Conservation (phyloP, 2,888 invertebrate genomes). For the Nomada goodeniana region DNA sequence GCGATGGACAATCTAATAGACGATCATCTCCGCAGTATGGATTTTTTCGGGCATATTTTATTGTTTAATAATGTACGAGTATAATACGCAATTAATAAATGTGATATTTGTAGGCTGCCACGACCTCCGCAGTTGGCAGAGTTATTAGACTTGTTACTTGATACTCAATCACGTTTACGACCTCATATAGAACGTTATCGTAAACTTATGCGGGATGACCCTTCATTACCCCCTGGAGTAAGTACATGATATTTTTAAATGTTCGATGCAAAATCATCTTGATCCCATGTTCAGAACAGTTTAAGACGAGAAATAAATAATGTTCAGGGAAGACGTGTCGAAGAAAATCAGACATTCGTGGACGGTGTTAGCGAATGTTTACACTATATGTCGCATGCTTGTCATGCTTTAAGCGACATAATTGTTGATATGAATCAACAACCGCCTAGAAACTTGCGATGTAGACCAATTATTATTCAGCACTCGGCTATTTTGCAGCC, state of each 20-base stretch:
- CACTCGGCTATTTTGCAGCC: slow-evolving; percentile 89
- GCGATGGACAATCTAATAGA: slow-evolving; percentile 49
- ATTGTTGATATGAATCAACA: slow-evolving; percentile 89
- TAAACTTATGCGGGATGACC: slow-evolving; percentile 87
- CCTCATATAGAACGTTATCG: slow-evolving; percentile 89
- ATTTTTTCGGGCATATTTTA: slow-evolving; percentile 6
- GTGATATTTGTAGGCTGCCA: slow-evolving; percentile 73
- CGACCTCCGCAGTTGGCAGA: slow-evolving; percentile 86
- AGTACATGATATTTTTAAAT: slow-evolving; percentile 47
- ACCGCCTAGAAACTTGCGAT: slow-evolving; percentile 89
- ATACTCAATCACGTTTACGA: slow-evolving; percentile 87
- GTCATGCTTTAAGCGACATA: slow-evolving; percentile 95
- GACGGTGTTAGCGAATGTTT: slow-evolving; percentile 92
- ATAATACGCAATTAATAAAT: slow-evolving; percentile 11
- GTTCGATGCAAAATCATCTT: not conserved
- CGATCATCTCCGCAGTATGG: slow-evolving; percentile 52
- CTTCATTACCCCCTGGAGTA: slow-evolving; percentile 84
- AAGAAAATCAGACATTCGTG: slow-evolving; percentile 88
- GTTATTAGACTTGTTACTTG: slow-evolving; percentile 85
- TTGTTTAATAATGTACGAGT: not conserved
- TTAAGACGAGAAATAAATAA: not conserved
- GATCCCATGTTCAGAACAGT: not conserved
- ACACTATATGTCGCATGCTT: slow-evolving; percentile 94
- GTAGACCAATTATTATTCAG: slow-evolving; percentile 90
- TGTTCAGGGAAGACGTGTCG: slow-evolving; percentile 75